Evolutionary conservation across 2,797 vertebrate species (phyloP), one percentile per base, ranked within the genome.

Genomic region (Rhinichthys osculus): DNA sequence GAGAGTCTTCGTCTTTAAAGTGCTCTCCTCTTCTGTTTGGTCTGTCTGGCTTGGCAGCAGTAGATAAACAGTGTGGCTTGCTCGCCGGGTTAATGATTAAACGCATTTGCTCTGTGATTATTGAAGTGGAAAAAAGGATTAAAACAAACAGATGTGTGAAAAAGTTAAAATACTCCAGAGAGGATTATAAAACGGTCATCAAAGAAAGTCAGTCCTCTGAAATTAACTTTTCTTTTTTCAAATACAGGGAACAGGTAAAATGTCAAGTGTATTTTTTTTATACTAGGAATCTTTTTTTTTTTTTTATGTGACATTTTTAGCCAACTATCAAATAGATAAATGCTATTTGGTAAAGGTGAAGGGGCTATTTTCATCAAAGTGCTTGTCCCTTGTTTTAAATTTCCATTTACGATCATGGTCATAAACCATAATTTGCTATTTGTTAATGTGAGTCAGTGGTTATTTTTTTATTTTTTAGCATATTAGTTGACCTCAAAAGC

Each of bases 251-350:
- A n/a, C 79, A 42, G 74, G 38, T 78, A 82, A 84, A 89, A 86
- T 86, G 81, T 81, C 84, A 87, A n/a, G 30, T 11, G 57, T 66
- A 74, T 73, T 44, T 78, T 54, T 81, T 79, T 50, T 50, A 50
- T 42, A 57, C 57, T 44, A 47, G 35, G 33, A 21, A 23, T 71
- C 74, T n/a, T 47, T 47, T 16, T 47, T 13, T 44, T 3, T 44
- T 11, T 16, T 47, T 83, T 35, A 27, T 73, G 38, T 89, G 86
- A 59, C 81, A 84, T 86, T 87, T 89, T 87, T 72, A 64, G 27
- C 40, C 27, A 14, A 42, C 54, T 47, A 44, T 40, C 70, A 71
- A 78, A 40, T 42, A 78, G 30, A 71, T 88, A 79, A 84, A 87
- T 85, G 71, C 35, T 82, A 72, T 64, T 77, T 64, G n/a, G 9